A percentile compares a stretch with the other conserved stretches of the same genome.
Conservation (phyloP, 1,140 invertebrate genomes). For the Uloborus diversus region DNA sequence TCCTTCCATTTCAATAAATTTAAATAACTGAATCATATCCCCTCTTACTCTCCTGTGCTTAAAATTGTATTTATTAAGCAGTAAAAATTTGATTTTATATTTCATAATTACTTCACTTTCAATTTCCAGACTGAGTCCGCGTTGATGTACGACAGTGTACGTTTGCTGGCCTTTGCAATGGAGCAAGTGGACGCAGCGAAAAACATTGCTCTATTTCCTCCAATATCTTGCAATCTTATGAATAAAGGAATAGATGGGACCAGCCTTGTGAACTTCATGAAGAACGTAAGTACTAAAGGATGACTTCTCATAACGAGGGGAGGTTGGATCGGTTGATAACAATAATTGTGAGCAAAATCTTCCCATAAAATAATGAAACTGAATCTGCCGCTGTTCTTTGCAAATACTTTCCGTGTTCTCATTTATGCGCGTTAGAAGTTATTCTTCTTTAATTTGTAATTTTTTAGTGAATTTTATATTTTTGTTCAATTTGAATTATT, state of each 20-base stretch:
- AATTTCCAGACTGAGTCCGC: constrained; percentile 77
- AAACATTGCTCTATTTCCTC: constrained; percentile 56
- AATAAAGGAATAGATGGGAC: constrained; percentile 87
- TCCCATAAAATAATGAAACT: too few species aligned
- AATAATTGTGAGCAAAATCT: too few species aligned
- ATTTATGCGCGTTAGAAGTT: too few species aligned
- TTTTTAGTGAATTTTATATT: too few species aligned
- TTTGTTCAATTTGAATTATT: too few species aligned
- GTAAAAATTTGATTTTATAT: background rate
- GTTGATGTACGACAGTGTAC: constrained; percentile 93
- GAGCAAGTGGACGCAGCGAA: constrained; percentile 89
- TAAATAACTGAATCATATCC: too few species aligned
- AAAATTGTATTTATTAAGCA: background rate
- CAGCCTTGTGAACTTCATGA: constrained; percentile 97
- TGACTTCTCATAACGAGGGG: too few species aligned
- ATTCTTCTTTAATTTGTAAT: too few species aligned
- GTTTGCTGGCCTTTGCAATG: constrained; percentile 90
- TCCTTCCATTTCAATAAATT: too few species aligned
- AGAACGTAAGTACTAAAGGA: constrained; percentile 89
- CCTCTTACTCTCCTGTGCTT: background rate
- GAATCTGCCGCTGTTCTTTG: too few species aligned
- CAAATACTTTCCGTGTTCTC: too few species aligned
- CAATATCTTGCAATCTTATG: constrained; percentile 48
- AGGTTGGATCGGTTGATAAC: too few species aligned
- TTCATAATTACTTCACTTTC: background rate